Evolutionary conservation across 2,888 invertebrate genomes (phyloP), one percentile per base, ranked within the genome.

Genomic region (Drosophila aldrichi): DNA sequence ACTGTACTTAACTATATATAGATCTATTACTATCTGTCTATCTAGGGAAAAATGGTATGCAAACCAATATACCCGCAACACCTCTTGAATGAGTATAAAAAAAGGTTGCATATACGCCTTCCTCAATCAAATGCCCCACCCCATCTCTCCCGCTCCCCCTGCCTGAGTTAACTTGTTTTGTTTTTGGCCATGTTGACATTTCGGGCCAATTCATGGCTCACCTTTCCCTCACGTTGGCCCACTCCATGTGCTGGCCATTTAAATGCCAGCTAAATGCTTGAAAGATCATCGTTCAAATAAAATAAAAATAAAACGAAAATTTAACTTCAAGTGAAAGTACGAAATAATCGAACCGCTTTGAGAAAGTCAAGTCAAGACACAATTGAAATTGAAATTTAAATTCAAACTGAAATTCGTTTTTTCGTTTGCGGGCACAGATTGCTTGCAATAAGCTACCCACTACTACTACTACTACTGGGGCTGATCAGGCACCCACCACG

Each of bases 251-350:
- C 66, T 70, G 60, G 71, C 60, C 80, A 77, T 77, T 77, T 79
- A 77, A 77, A 77, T 79, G 77, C 49, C 77, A 77, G 70, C 58
- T 69, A 76, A 76, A 74, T 68, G 75, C 38, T 56, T 74, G 61
- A 41, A 79, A 79, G 70, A 77, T 75, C 70, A 79, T 79, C 77
- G 62, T 65, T 71, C 36, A 58, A 70, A 65, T 58, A 43, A 44
- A 77, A 70, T 7, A 8, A 29, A 29, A 29, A 46, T 48, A 46
- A 60, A 44, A 43, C 69, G 73, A 66, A 69, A 76, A 77, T 67
- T 70, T 61, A 77, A 55, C 55, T 60, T 59, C 78, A 71, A 86
- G 86, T 86, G 86, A 86, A 86, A 89, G 86, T 86, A 82, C 70
- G 22, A 61, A 55, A 72, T 67, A 74, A 84, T 87, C 82, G 70